Conservation (phyloP, 2,888 invertebrate genomes). For the Carpatolechia fugitivella region DNA sequence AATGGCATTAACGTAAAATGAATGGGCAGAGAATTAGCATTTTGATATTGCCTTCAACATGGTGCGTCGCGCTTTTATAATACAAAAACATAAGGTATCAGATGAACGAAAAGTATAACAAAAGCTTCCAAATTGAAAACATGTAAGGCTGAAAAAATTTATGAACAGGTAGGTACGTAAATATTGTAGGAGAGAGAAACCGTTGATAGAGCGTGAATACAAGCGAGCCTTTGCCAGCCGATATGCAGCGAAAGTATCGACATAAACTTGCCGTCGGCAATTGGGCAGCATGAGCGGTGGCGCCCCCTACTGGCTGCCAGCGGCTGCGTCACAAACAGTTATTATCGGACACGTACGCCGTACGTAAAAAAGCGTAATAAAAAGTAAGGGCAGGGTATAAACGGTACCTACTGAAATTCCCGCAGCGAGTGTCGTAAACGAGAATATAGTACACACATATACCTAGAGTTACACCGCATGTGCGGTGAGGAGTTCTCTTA, state of each 20-base stretch:
- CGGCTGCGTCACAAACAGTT: constrained; percentile 17
- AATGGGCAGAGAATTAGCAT: neutral
- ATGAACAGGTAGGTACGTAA: no score
- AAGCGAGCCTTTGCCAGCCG: neutral
- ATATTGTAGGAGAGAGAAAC: no score
- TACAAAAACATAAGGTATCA: neutral
- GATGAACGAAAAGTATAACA: no score
- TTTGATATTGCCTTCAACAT: neutral
- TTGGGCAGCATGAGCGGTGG: constrained; percentile 6
- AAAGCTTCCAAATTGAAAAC: neutral
- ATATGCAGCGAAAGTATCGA: neutral
- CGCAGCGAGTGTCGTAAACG: constrained; percentile 7
- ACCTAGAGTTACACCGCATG: neutral
- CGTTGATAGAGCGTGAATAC: neutral
- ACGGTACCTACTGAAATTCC: constrained; percentile 4
- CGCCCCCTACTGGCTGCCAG: neutral
- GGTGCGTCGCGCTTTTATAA: neutral
- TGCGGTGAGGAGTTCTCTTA: neutral
- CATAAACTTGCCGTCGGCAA: neutral
- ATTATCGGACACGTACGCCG: constrained; percentile 16
- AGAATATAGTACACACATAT: neutral
- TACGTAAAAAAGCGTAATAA: constrained; percentile 22
- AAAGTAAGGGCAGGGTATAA: constrained; percentile 12
- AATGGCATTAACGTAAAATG: constrained; percentile 1
- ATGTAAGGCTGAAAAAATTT: no score